These are phyloP conservation scores for Trinorchestia longiramus DNA, from an alignment of 1,140 invertebrate genomes.

Conservation along the genomic window DNA sequence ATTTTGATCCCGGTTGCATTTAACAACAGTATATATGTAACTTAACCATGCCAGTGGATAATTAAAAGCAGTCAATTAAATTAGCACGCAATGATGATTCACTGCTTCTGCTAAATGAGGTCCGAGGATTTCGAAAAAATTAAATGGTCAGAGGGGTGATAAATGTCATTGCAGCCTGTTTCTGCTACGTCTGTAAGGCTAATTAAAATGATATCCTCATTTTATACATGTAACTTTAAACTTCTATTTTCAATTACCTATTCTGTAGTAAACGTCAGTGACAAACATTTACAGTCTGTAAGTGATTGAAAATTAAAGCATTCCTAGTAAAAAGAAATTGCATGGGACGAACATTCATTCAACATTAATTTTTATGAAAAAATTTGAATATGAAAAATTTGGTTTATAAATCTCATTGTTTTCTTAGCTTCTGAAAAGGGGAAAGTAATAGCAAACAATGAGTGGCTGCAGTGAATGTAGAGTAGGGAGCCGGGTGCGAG, in stretches of 20 bases:
- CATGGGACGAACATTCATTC: too few species aligned
- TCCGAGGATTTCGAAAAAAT: not conserved
- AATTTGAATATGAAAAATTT: not conserved
- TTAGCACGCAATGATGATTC: not conserved
- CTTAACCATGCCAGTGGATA: not conserved
- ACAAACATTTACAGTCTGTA: too few species aligned
- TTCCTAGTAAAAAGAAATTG: too few species aligned
- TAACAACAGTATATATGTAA: not conserved
- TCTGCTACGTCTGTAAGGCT: not conserved
- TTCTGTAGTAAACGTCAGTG: not conserved
- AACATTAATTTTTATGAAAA: not conserved
- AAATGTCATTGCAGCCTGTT: not conserved
- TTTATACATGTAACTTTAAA: not conserved
- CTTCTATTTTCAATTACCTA: not conserved
- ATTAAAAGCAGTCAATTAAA: slow-evolving; percentile 16
- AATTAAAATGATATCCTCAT: not conserved
- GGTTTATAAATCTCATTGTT: not conserved
- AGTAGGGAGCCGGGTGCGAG: not conserved
- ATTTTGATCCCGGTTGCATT: not conserved
- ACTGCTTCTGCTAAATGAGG: not conserved
- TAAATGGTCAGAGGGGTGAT: not conserved
- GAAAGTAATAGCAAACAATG: not conserved
- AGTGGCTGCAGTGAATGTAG: not conserved
- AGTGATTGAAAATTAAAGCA: too few species aligned
- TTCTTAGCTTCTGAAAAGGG: not conserved